Base-by-base conservation (phyloP, 2,797 vertebrate genomes). In the Esox lucius region DNA sequence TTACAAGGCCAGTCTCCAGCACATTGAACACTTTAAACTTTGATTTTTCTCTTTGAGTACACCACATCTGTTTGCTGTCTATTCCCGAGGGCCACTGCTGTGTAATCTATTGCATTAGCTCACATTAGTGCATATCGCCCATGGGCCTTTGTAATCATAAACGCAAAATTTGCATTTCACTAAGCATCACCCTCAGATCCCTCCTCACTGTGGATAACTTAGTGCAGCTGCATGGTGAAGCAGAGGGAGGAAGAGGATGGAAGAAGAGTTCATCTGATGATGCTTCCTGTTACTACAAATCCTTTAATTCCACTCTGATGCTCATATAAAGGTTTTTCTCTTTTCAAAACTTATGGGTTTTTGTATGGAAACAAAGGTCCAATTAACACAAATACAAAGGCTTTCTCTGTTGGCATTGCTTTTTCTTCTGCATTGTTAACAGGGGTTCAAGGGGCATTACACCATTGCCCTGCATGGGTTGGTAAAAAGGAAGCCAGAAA, bases 31-130 rank as follows among this genome's bases (percentile, higher is more conserved):
- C 90, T 91, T 92, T 88, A 85, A 87, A 89, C 85, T 89, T 91
- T 78, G 80, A 78, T 82, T 73, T 42, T 75, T 80, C 74, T 77
- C 53, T 82, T 80, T 78, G 87, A 91, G 90, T 86, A 87, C 87
- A 92, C 90, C 93, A 93, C 88, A 91, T 91, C 89, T 92, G 92
- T 91, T 94, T 87, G 87, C 90, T 90, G 91, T 91, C 90, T 85
- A 83, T 80, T 93, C 91, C 88, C 90, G 75, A 86, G 91, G 89
- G 86, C 88, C 89, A 85, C 88, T 80, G 80, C 92, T 92, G 93
- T 92, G 92, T 94, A 94, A 94, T 94, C 94, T 94, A 94, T 95
- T 95, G 94, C 94, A 94, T 95, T 95, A 95, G 92, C 91, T 94
- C 94, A 94, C 94, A 95, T 95, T 95, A 94, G 94, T 90, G 94